Base-by-base conservation (phyloP, 2,888 invertebrate genomes). In the Deilephila porcellus region DNA sequence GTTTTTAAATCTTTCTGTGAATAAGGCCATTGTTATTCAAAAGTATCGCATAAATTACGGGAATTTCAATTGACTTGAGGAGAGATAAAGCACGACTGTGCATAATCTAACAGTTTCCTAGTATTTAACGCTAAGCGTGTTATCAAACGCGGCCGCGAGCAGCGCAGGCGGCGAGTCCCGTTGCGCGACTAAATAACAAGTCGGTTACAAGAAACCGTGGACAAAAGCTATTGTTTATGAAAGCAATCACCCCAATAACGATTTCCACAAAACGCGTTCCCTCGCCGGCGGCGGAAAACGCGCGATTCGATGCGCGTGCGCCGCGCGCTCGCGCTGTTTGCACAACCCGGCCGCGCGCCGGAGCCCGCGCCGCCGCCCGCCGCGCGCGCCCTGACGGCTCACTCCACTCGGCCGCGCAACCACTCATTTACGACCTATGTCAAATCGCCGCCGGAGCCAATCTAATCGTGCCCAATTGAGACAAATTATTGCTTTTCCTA, bases 181-280 rank as follows among this genome's bases (percentile, higher is more conserved):
- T 90, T 93, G 91, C 87, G 85, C 88, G 81, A 78, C 86, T 88
- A 86, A 91, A 91, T 89, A 91, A 88, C 90, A 83, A 86, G 84
- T 82, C 82, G 83, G 84, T 89, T 89, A 89, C 91, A 86, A 90
- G 92, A 88, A 91, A 85, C 84, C 83, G 82, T 86, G 89, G 89
- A 93, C 93, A 93, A 93, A 93, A 93, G 91, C 90, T 90, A 93
- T 93, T 94, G 93, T 94, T 93, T 93, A 93, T 93, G 93, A 90
- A 93, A 91, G 93, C 94, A 94, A 93, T 94, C 93, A 94, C 93
- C 92, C 93, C 91, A 93, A 94, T 94, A 94, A 93, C 90, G 89
- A 92, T 93, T 93, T 94, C 93, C 93, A 93, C 94, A 92, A 92
- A 93, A 85, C 89, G 90, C 88, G 85, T 86, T 85, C 85, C 86